A percentile compares a stretch with the other conserved stretches of the same genome.
These are phyloP conservation scores for Chaetorhynchus papuensis DNA, from an alignment of 2,113 vertebrate genomes.

Conservation along the genomic window DNA sequence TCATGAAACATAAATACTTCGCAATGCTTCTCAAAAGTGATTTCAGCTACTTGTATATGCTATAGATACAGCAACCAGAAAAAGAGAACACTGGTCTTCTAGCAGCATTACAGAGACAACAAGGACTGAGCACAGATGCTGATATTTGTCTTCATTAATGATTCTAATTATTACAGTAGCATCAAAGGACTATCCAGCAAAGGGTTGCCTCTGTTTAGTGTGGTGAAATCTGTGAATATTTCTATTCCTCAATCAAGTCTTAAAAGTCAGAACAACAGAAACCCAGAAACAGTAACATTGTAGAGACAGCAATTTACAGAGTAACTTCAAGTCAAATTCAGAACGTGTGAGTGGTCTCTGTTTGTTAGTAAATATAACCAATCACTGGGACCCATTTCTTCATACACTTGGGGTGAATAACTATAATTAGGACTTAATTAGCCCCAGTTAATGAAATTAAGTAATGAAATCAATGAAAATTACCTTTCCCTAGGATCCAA, in stretches of 20 bases:
- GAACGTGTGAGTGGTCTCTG: not conserved
- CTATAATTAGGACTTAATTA: not conserved
- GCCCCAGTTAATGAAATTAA: not conserved
- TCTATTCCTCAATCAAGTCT: not conserved
- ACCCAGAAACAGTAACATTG: fast-evolving
- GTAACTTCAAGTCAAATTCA: not conserved
- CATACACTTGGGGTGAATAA: not conserved
- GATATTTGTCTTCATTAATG: not conserved
- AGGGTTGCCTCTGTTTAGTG: not conserved
- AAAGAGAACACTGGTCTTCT: not conserved
- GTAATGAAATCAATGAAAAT: not conserved
- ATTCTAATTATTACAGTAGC: not conserved
- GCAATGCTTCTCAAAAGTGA: not conserved
- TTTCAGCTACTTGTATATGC: not conserved
- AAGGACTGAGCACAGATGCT: not conserved
- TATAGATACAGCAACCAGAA: not conserved
- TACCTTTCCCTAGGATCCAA: not conserved
- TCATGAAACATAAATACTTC: not conserved
- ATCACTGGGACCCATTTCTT: not conserved
- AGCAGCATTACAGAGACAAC: fast-evolving
- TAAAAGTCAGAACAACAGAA: not conserved
- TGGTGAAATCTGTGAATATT: not conserved
- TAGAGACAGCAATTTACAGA: not conserved
- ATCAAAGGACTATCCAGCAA: not conserved
- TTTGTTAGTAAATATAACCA: not conserved